These are phyloP conservation scores for Microctenopoma steveboyesi DNA, from an alignment of 2,797 vertebrate genomes.

Conservation along the genomic window DNA sequence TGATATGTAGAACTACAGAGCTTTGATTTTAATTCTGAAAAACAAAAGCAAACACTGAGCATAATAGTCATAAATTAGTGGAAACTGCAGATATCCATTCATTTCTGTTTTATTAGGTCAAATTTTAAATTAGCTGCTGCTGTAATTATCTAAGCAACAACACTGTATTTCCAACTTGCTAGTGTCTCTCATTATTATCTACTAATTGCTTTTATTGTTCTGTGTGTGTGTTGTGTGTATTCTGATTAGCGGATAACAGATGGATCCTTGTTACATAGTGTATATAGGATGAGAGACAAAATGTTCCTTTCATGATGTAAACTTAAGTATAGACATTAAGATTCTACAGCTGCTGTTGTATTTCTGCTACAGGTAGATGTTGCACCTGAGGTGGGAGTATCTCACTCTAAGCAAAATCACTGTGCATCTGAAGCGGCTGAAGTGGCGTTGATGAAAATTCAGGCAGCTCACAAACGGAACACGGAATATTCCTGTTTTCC, in stretches of 20 bases:
- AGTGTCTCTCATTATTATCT: conserved; percentile 65
- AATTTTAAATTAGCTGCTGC: conserved; percentile 68
- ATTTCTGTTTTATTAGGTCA: conserved; percentile 70
- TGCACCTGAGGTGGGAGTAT: not conserved
- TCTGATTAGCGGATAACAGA: conserved; percentile 62
- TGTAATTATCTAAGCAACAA: conserved; percentile 69
- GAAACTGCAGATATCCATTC: conserved; percentile 56
- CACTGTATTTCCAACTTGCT: conserved; percentile 52
- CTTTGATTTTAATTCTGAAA: conserved; percentile 62
- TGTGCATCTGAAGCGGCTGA: conserved; percentile 10
- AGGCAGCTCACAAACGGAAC: conserved; percentile 20
- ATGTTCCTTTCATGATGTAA: conserved; percentile 35
- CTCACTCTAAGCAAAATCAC: not conserved
- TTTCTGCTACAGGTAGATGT: conserved; percentile 1
- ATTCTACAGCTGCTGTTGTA: conserved; percentile 11
- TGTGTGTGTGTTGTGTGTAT: conserved; percentile 38
- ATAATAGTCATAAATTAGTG: conserved; percentile 54
- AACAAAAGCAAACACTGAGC: conserved; percentile 42
- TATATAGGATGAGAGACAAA: conserved; percentile 30
- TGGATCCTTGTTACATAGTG: conserved; percentile 36
- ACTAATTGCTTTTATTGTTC: conserved; percentile 74
- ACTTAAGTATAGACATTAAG: conserved; percentile 17
- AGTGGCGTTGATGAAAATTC: not conserved
- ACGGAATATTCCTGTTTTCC: conserved; percentile 26
- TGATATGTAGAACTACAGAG: conserved; percentile 64